These are phyloP conservation scores for Agelas oroides DNA, from an alignment of 37 sponge, comb jelly and placozoan species.

Conservation along the genomic window DNA sequence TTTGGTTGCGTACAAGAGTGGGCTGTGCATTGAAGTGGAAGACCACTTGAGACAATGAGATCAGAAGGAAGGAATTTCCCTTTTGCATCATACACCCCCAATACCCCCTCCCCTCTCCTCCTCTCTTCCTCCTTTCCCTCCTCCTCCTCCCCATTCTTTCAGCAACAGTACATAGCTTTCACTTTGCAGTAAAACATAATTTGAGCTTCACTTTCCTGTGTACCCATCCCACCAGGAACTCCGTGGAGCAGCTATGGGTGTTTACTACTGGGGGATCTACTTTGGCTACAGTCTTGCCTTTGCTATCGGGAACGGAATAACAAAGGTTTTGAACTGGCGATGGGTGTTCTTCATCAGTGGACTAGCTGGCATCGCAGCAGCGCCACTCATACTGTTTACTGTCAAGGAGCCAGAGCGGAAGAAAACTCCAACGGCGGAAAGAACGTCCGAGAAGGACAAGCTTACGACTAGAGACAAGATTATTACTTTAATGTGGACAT, in stretches of 20 bases:
- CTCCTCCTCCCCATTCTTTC: neutral
- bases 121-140: slow-evolving; percentile 4
- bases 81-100: too few species aligned
- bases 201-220: too few species aligned
- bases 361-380: slow-evolving; percentile 43
- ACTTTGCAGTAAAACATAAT: neutral
- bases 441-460: neutral
- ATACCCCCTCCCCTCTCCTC: too few species aligned
- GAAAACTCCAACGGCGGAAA: neutral
- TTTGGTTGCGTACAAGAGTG: too few species aligned
- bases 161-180: neutral
- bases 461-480: neutral
- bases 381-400: slow-evolving; percentile 65
- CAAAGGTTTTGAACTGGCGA: slow-evolving; percentile 64
- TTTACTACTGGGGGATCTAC: slow-evolving; percentile 88
- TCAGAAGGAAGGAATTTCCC: too few species aligned
- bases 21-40: too few species aligned
- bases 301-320: slow-evolving; percentile 71
- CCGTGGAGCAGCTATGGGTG: slow-evolving; percentile 76
- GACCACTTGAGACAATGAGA: too few species aligned
- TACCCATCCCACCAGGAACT: too few species aligned
- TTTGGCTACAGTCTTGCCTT: slow-evolving; percentile 87
- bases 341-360: slow-evolving; percentile 92
- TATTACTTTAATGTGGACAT: slow-evolving; percentile 25
- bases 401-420: slow-evolving; percentile 65